Percentiles rank a stretch among this genome's conserved stretches.
Conservation (phyloP, 2,797 vertebrate genomes). For the Todus mexicanus region DNA sequence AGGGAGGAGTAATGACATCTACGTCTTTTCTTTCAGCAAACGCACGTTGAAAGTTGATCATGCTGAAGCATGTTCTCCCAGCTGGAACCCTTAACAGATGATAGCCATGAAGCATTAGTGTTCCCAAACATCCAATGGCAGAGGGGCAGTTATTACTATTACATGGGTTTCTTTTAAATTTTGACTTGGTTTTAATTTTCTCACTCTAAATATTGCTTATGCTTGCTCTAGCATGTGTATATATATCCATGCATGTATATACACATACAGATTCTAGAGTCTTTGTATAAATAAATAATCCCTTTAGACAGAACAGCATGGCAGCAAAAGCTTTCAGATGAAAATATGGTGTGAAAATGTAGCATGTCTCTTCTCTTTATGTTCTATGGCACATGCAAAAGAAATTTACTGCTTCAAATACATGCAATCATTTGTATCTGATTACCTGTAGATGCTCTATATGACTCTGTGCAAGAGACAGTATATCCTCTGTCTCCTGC, state of each 20-base stretch:
- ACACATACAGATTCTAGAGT: background rate
- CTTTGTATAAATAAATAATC: slow-evolving; percentile 7
- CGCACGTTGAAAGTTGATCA: background rate
- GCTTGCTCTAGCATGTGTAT: background rate
- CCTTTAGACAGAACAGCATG: background rate
- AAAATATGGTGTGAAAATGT: slow-evolving; percentile 51
- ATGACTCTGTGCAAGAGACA: background rate
- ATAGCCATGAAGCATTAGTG: slow-evolving; percentile 33
- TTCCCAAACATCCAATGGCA: background rate
- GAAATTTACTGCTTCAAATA: slow-evolving; percentile 61
- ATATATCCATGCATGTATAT: background rate
- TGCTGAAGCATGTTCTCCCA: slow-evolving; percentile 33
- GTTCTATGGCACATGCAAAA: slow-evolving; percentile 47
- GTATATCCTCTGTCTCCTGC: slow-evolving; percentile 26
- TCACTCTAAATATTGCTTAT: background rate
- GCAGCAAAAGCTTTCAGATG: slow-evolving; percentile 25
- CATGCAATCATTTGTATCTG: slow-evolving; percentile 61
- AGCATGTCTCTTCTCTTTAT: slow-evolving; percentile 24
- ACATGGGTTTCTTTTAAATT: background rate
- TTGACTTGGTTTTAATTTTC: slow-evolving; percentile 4
- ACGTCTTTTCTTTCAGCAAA: background rate
- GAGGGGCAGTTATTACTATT: background rate
- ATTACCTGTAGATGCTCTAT: slow-evolving; percentile 59
- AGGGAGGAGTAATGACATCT: background rate
- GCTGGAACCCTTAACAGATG: background rate